Percentiles rank a stretch among this genome's conserved stretches.
Evolutionary conservation across 1,140 invertebrate species (phyloP).

Genomic region (Octopus sinensis): DNA sequence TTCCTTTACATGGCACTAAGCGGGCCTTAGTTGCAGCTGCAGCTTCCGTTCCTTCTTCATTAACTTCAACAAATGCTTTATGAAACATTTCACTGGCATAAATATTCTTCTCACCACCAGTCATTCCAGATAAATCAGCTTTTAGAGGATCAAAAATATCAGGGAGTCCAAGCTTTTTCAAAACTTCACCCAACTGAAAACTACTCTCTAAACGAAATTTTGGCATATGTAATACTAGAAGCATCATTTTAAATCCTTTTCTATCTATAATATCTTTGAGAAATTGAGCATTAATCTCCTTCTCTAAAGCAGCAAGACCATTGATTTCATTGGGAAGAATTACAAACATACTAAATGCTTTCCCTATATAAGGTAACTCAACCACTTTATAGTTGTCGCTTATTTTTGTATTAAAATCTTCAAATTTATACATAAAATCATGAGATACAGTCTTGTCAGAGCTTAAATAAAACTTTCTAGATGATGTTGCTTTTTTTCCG

Average conservation of each 20-base stretch:
- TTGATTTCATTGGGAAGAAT: slow-evolving; percentile 46
- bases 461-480: slow-evolving; percentile 70
- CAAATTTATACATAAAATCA: no score
- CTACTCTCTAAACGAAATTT: slow-evolving; percentile 45
- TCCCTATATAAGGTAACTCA: slow-evolving; percentile 75
- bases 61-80: slow-evolving; percentile 63
- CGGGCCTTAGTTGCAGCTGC: no score
- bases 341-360: slow-evolving; percentile 77
- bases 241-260: background rate
- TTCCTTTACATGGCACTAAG: background rate
- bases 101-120: slow-evolving; percentile 25
- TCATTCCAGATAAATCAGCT: slow-evolving; percentile 42
- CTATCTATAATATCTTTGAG: slow-evolving; percentile 21
- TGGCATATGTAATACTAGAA: slow-evolving; percentile 43
- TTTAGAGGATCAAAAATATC: slow-evolving; percentile 28
- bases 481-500: slow-evolving; percentile 60
- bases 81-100: slow-evolving; percentile 55
- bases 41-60: slow-evolving; percentile 46
- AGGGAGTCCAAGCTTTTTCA: slow-evolving; percentile 49
- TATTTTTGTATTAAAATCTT: slow-evolving; percentile 21
- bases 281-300: slow-evolving; percentile 20
- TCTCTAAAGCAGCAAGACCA: slow-evolving; percentile 43
- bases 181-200: slow-evolving; percentile 39
- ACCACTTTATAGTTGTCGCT: slow-evolving; percentile 63
- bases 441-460: no score